These are phyloP conservation scores for Orthosia gothica DNA, from an alignment of 2,888 invertebrate species.

Conservation along the genomic window DNA sequence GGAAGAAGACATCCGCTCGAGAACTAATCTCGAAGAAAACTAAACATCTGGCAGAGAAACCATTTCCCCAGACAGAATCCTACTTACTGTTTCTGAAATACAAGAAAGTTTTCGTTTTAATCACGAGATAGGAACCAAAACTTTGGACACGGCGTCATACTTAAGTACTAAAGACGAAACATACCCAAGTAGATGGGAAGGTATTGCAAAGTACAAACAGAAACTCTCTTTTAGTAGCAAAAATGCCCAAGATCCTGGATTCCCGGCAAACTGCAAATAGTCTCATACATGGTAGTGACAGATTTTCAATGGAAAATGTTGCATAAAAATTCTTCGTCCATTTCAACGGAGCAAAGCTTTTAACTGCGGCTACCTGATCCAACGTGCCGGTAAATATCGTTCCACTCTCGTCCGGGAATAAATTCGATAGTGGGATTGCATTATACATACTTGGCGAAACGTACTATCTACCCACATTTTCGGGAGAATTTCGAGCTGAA, in stretches of 20 bases:
- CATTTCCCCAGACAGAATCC: slow-evolving; percentile 10
- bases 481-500: neutral
- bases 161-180: neutral
- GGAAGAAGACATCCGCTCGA: neutral
- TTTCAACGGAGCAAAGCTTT: slow-evolving; percentile 36
- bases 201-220: neutral
- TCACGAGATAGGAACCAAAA: slow-evolving; percentile 30
- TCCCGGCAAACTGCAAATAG: slow-evolving; percentile 25
- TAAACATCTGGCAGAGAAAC: slow-evolving; percentile 28
- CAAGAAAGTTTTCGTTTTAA: slow-evolving; percentile 39
- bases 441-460: neutral
- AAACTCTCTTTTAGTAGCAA: neutral
- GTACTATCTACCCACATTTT: neutral
- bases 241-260: neutral
- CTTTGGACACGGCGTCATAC: slow-evolving; percentile 9
- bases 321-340: slow-evolving; percentile 39
- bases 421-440: slow-evolving; percentile 29
- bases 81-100: slow-evolving; percentile 15
- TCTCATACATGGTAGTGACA: slow-evolving; percentile 32
- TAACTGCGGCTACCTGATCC: slow-evolving; percentile 28
- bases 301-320: slow-evolving; percentile 27
- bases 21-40: slow-evolving; percentile 28
- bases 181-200: neutral
- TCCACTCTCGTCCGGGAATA: slow-evolving; percentile 49
- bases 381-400: slow-evolving; percentile 41